A percentile compares a stretch with the other conserved stretches of the same genome.
Conservation (phyloP, 2,888 invertebrate species). For the Polia nebulosa region DNA sequence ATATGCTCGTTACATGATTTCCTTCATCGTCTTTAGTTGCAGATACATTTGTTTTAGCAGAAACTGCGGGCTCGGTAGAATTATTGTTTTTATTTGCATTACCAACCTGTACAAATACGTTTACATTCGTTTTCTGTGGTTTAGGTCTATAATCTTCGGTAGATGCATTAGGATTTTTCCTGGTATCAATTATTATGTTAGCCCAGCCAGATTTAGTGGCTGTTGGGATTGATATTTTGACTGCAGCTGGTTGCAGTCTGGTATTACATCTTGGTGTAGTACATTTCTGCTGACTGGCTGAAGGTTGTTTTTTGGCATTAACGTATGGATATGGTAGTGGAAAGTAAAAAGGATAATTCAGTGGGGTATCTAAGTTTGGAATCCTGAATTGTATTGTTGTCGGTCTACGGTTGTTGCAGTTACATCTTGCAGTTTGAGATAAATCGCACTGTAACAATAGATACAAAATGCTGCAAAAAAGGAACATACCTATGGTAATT, state of each 20-base stretch:
- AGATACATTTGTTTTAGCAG: conserved; percentile 9
- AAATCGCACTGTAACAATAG: conserved; percentile 60
- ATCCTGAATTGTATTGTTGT: conserved; percentile 44
- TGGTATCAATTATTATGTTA: conserved; percentile 70
- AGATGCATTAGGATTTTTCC: conserved; percentile 19
- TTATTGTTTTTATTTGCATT: conserved; percentile 16
- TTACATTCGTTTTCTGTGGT: conserved; percentile 34
- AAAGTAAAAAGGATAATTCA: conserved; percentile 19
- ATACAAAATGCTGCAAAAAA: conserved; percentile 2
- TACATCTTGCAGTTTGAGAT: conserved; percentile 38
- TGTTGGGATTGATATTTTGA: conserved; percentile 62
- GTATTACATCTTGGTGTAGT: conserved; percentile 31
- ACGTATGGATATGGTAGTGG: conserved; percentile 46
- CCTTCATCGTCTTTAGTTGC: conserved; percentile 14
- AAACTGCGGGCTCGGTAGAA: conserved; percentile 5
- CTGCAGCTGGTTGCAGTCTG: conserved; percentile 28
- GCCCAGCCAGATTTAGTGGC: conserved; percentile 52
- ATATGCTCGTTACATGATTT: conserved; percentile 7
- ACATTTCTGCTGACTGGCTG: conserved; percentile 16
- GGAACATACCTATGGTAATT: neutral
- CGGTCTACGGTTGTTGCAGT: conserved; percentile 14
- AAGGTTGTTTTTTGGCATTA: conserved; percentile 11
- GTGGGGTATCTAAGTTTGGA: conserved; percentile 17
- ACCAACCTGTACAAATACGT: conserved; percentile 29
- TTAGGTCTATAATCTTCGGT: neutral